Evolutionary conservation across 2,113 vertebrate species (phyloP).

Genomic region (Dicaeum eximium): DNA sequence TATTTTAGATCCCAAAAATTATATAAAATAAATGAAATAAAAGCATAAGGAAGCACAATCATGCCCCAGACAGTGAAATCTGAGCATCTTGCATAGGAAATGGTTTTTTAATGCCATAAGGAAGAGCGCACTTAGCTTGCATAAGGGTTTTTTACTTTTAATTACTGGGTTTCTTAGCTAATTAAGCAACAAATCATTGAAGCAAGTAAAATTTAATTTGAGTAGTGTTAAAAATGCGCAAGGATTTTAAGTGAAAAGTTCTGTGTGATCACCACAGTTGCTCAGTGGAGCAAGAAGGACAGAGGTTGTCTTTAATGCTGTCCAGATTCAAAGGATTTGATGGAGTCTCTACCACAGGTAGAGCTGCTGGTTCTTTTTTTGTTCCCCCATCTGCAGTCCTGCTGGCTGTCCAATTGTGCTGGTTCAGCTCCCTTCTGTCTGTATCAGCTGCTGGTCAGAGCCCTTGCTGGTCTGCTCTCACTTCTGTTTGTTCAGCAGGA

Average conservation of each 20-base stretch:
- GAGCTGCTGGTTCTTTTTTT: neutral
- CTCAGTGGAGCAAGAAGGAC: neutral
- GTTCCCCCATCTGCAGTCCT: neutral
- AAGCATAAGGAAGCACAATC: neutral
- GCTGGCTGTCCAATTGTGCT: neutral
- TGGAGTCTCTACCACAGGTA: neutral
- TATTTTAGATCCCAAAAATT: neutral
- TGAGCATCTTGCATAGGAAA: neutral
- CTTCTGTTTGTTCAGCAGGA: neutral
- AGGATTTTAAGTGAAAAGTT: neutral
- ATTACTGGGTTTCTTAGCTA: neutral
- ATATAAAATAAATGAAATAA: neutral
- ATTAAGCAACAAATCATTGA: neutral
- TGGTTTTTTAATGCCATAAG: neutral
- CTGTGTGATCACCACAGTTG: neutral
- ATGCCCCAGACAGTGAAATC: neutral
- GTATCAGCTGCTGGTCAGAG: neutral
- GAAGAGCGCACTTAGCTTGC: neutral
- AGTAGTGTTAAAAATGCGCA: neutral
- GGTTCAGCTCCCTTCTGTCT: neutral
- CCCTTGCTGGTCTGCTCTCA: rapidly evolving
- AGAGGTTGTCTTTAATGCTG: neutral
- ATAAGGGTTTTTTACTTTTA: neutral
- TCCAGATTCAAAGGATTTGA: neutral
- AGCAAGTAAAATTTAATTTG: neutral